Evolutionary conservation across 2,113 vertebrate genomes (phyloP), one percentile per base, ranked within the genome.

Genomic region (zebrafish (Danio rerio)): DNA sequence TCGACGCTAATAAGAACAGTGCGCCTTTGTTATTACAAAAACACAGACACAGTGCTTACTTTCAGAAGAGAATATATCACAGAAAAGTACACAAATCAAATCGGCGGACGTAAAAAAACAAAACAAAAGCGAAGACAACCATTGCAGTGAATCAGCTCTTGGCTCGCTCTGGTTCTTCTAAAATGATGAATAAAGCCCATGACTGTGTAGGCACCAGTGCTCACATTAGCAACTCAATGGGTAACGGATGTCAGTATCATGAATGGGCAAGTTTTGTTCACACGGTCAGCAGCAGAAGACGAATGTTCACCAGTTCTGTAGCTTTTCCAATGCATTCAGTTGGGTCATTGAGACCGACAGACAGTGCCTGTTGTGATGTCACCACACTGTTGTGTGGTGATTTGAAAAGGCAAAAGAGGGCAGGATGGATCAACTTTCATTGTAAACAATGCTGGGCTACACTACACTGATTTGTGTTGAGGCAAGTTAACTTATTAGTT

Each of bases 201-300:
- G 47, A 80, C 56, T 72, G 70, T 52, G n/a, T n/a, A 84, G 50
- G 18, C 56, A 78, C n/a, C n/a, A n/a, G n/a, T n/a, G n/a, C n/a
- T 47, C 80, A 47, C 73, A 86, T 84, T 86, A 77, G 68, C 82
- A 69, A 78, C 76, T 84, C 71, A 84, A 79, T 73, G n/a, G 70
- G 68, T 86, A 86, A 84, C 66, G 16, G 85, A n/a, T n/a, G n/a
- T n/a, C n/a, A n/a, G n/a, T n/a, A 84, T 61, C 74, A 47, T 78
- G 84, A 81, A 85, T 73, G 21, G 42, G 13, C 49, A 55, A 5
- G 21, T 73, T 80, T 85, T 85, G 80, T 85, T 66, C 50, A 18
- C 79, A 72, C 55, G 45, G 18, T 40, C n/a, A n/a, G n/a, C 65
- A 18, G 7, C 21, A 42, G n/a, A 77, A 76, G 79, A 84, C n/a